These are phyloP conservation scores for Podargus strigoides DNA, from an alignment of 2,797 vertebrate genomes.

Conservation along the genomic window DNA sequence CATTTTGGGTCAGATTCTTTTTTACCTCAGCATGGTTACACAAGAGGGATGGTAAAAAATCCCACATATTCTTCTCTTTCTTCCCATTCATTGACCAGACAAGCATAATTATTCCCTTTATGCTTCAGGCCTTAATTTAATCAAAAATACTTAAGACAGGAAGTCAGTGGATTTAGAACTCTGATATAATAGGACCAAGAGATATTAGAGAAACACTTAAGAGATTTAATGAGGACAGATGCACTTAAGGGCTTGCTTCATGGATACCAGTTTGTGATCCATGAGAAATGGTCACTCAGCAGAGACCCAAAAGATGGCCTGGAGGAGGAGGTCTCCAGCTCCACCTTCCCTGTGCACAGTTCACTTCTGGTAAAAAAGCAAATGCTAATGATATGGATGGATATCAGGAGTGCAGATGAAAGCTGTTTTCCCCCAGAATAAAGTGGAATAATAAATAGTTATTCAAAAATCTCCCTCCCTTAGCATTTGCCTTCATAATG, in stretches of 20 bases:
- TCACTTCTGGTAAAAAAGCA: neutral
- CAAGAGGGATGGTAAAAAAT: neutral
- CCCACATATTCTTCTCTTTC: neutral
- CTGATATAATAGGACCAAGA: neutral
- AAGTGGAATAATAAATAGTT: neutral
- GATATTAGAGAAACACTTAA: neutral
- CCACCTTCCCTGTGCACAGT: neutral
- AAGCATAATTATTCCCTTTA: neutral
- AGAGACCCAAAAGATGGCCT: neutral
- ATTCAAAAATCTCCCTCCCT: neutral
- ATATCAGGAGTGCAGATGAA: neutral
- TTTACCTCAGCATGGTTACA: neutral
- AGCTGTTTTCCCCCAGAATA: neutral
- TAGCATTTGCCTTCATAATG: neutral
- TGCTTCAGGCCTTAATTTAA: neutral
- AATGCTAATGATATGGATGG: neutral
- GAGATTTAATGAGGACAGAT: neutral
- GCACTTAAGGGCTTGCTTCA: neutral
- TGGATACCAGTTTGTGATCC: neutral
- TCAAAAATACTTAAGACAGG: neutral
- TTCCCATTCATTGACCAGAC: neutral
- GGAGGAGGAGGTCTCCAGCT: neutral
- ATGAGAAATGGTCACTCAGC: neutral
- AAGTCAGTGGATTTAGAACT: neutral
- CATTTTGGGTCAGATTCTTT: neutral